These are phyloP conservation scores for Papilio xuthus DNA, from an alignment of 1,140 invertebrate species.

Conservation along the genomic window DNA sequence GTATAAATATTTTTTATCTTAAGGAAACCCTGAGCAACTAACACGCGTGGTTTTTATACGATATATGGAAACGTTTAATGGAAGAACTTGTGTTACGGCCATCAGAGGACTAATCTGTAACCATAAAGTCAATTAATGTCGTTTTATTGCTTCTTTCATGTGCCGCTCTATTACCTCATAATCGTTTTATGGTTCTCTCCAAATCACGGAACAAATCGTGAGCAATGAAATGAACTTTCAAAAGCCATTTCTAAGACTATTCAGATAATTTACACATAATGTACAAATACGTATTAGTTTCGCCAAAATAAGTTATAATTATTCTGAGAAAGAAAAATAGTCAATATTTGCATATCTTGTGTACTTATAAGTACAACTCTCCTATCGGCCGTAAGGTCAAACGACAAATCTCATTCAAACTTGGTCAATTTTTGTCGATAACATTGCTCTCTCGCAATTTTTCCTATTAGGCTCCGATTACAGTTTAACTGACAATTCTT, in stretches of 20 bases:
- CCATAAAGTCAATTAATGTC: constrained; percentile 29
- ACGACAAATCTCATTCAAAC: no score
- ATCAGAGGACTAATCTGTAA: constrained; percentile 33
- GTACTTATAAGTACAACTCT: no score
- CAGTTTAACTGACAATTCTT: no score
- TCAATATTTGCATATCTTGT: no score
- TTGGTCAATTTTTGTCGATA: no score
- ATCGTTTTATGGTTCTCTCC: constrained; percentile 27
- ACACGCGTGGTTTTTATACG: not conserved
- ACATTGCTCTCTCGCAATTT: no score
- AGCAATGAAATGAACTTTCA: constrained; percentile 18
- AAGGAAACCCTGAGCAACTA: not conserved
- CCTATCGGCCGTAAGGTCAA: no score
- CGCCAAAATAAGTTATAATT: no score
- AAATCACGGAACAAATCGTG: constrained; percentile 28
- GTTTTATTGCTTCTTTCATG: constrained; percentile 36
- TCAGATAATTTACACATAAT: constrained; percentile 5
- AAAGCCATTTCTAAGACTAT: constrained; percentile 5
- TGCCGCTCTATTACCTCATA: constrained; percentile 31
- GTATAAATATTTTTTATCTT: not conserved
- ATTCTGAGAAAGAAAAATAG: no score
- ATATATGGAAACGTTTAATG: constrained; percentile 13
- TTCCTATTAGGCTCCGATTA: no score
- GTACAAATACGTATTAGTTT: no score
- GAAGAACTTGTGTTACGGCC: constrained; percentile 27